Conservation (phyloP, 2,888 invertebrate genomes). For the Ernsta delagoae region DNA sequence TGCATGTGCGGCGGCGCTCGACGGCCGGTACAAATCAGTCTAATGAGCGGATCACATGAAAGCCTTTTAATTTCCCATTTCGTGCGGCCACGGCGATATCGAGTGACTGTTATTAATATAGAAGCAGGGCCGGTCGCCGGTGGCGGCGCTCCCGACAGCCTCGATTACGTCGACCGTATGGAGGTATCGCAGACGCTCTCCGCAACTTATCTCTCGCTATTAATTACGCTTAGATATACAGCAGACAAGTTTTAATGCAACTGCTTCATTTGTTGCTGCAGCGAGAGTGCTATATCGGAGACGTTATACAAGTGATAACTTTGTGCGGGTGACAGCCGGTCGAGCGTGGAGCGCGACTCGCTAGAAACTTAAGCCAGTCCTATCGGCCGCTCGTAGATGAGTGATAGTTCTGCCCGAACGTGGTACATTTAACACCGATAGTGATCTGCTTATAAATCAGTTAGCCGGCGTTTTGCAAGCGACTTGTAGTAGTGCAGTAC, state of each 20-base stretch:
- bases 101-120: constrained; percentile 79
- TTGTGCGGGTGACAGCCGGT: constrained; percentile 64
- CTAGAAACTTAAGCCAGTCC: constrained; percentile 26
- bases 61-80: constrained; percentile 84
- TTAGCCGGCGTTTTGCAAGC: constrained; percentile 64
- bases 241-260: constrained; percentile 83
- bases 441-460: constrained; percentile 68
- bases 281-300: constrained; percentile 77
- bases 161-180: constrained; percentile 66
- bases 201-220: constrained; percentile 79
- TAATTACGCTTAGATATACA: constrained; percentile 81
- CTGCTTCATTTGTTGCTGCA: constrained; percentile 80
- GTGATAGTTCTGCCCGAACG: constrained; percentile 59
- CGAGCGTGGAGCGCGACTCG: constrained; percentile 42
- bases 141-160: constrained; percentile 71
- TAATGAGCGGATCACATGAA: constrained; percentile 80
- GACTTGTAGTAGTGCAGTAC: constrained; percentile 51
- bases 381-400: constrained; percentile 52
- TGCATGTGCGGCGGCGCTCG: constrained; percentile 70
- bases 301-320: constrained; percentile 75
- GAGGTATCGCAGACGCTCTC: constrained; percentile 69
- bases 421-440: constrained; percentile 64
- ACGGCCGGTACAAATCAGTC: constrained; percentile 74
- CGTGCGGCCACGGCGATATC: constrained; percentile 77
- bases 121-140: constrained; percentile 64